Conservation (phyloP, 2,113 vertebrate genomes). For the Mustelus asterias region DNA sequence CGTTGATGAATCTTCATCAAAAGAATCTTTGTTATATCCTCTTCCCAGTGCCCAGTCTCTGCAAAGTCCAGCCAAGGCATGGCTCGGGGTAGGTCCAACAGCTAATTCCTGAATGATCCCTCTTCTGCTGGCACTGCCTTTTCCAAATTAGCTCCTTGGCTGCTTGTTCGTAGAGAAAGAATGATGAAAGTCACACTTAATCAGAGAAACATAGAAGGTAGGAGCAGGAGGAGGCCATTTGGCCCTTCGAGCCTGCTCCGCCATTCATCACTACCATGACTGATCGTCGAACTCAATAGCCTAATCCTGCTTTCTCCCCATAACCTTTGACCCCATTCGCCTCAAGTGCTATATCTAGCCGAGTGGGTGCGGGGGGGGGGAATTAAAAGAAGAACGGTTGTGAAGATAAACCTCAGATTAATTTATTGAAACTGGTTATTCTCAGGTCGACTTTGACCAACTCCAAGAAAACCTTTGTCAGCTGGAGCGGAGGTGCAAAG, state of each 20-base stretch:
- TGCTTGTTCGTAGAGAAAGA: background rate
- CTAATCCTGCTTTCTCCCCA: too few species aligned
- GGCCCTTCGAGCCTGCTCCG: too few species aligned
- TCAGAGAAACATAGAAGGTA: too few species aligned
- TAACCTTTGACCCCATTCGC: too few species aligned
- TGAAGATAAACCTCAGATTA: background rate
- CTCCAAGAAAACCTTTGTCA: constrained; percentile 91
- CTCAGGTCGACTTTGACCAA: constrained; percentile 94
- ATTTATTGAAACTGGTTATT: constrained; percentile 37
- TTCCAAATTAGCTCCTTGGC: background rate
- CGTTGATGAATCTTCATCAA: background rate
- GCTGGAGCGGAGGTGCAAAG: constrained; percentile 92
- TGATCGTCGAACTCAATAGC: too few species aligned
- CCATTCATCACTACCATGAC: too few species aligned
- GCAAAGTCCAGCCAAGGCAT: too few species aligned
- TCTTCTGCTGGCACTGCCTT: background rate
- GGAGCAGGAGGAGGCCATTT: too few species aligned
- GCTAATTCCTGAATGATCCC: background rate
- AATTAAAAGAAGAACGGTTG: background rate
- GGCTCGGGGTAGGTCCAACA: background rate
- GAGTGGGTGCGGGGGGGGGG: too few species aligned
- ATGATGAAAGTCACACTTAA: background rate
- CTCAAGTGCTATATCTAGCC: too few species aligned
- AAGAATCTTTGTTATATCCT: background rate
- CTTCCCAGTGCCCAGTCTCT: background rate